phyloP scores from a whole-genome alignment of 2,113 vertebrate genomes.

The Struthio camelus region DNA sequence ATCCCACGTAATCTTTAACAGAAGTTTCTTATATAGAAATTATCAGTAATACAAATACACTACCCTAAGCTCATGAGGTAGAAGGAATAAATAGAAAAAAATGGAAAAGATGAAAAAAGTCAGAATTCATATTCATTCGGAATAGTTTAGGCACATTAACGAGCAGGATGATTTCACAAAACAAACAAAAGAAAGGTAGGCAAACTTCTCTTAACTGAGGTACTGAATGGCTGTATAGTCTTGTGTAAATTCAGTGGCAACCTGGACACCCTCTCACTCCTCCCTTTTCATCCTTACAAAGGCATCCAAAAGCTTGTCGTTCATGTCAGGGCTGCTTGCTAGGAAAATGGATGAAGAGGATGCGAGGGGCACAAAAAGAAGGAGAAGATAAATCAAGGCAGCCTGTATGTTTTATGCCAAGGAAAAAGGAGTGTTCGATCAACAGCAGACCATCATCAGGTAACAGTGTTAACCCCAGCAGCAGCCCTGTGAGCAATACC shows the following conservation, averaged over 20 bases:
- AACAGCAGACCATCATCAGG: fast-evolving
- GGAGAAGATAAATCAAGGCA: neutral
- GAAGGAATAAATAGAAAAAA: neutral
- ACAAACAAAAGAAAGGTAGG: neutral
- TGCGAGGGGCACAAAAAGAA: neutral
- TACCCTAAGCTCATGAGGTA: neutral
- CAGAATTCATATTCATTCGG: neutral
- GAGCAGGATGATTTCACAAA: neutral
- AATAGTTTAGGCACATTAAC: neutral
- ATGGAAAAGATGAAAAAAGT: neutral
- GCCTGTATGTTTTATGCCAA: neutral
- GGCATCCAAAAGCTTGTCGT: neutral
- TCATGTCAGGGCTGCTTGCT: neutral
- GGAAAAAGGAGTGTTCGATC: neutral
- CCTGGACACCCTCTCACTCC: neutral
- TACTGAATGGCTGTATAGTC: neutral
- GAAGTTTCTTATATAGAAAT: neutral
- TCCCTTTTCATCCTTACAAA: neutral
- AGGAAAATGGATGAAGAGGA: neutral
- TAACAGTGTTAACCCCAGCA: neutral
- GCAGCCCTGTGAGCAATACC: fast-evolving
- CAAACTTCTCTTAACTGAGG: neutral
- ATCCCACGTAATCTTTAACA: neutral
- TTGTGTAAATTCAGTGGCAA: neutral
- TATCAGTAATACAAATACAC: neutral